Evolutionary conservation across 2,113 vertebrate genomes (phyloP), one percentile per base, ranked within the genome.

Genomic region (Ariopsis seemanni): DNA sequence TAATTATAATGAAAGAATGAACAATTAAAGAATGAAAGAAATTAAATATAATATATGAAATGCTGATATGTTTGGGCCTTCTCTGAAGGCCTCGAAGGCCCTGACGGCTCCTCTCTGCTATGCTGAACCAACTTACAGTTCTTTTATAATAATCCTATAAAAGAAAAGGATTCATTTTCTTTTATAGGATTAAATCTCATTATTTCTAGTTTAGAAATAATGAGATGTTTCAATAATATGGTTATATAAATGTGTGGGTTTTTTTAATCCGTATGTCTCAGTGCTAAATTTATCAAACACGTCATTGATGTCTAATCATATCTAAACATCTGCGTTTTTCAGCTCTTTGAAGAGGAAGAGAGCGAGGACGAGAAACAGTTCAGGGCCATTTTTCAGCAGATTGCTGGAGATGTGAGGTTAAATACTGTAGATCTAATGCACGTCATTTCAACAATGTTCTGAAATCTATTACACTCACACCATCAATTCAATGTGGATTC

Each of bases 321-420:
- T 42, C 42, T 42, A 42, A 42, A 42, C 42, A 4, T 42, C 42
- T 42, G 42, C 42, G 4, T 42, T 42, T 42, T 42, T 86, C 91
- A 96, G 95, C 89, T 86, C 89, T 20, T 82, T 87, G 91, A 91
- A 58, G 85, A 95, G 62, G 94, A 95, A 65, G 95, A 96, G 69
- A 97, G 87, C 0, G 97, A 98, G 30, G 97, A 99, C 84, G 97
- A 98, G 62, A 95, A 95, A 71, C 95, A 96, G 42, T 99, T 99
- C 93, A 94, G 91, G 85, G 94, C 92, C 86, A 99, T 99, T 90
- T 99, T 97, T 92, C 92, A 94, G 83, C 95, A 99, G 94, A 98
- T 99, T 71, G 95, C 98, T 81, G 97, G 98, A 1, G 96, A 97
- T 4, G 98, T 99, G 93, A 96, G 97, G 95, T 88, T 58, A 75